phyloP scores from a whole-genome alignment of 37 sponge, comb jelly and placozoan species.

The Diacarnus erythraeanus region DNA sequence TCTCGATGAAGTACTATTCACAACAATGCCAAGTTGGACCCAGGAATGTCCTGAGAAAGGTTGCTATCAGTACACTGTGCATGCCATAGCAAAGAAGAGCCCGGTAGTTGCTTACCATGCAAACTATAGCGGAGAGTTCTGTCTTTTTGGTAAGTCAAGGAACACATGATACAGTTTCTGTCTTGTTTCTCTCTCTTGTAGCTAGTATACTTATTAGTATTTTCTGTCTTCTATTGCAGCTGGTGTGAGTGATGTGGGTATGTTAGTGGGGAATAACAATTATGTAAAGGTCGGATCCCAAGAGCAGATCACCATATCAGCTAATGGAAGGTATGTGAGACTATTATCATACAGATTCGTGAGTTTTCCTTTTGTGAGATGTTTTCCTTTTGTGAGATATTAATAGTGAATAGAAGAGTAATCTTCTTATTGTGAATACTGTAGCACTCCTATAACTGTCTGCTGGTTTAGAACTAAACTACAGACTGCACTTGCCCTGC shows the following conservation, averaged over 20 bases:
- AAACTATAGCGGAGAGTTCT: neutral
- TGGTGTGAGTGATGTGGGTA: neutral
- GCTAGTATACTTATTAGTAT: too few species aligned
- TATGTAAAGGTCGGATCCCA: constrained; percentile 8
- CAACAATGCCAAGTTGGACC: neutral
- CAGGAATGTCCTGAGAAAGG: neutral
- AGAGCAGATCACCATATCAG: constrained; percentile 5
- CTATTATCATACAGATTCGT: neutral
- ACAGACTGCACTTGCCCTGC: neutral
- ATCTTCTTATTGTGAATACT: too few species aligned
- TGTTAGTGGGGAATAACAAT: constrained; percentile 1
- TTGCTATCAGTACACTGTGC: constrained; percentile 5
- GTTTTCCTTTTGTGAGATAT: too few species aligned
- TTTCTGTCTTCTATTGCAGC: neutral
- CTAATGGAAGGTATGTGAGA: constrained; percentile 8
- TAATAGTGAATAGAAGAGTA: too few species aligned
- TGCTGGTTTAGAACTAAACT: constrained; percentile 8
- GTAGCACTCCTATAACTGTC: constrained; percentile 17
- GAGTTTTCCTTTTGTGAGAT: neutral
- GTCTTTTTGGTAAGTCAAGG: constrained; percentile 20
- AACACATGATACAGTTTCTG: neutral
- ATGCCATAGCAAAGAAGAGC: constrained; percentile 16
- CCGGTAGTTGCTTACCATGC: constrained; percentile 2
- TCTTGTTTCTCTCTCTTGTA: too few species aligned
- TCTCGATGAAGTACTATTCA: neutral